Evolutionary conservation across 2,888 invertebrate genomes (phyloP).

Genomic region (Macropis europaea): DNA sequence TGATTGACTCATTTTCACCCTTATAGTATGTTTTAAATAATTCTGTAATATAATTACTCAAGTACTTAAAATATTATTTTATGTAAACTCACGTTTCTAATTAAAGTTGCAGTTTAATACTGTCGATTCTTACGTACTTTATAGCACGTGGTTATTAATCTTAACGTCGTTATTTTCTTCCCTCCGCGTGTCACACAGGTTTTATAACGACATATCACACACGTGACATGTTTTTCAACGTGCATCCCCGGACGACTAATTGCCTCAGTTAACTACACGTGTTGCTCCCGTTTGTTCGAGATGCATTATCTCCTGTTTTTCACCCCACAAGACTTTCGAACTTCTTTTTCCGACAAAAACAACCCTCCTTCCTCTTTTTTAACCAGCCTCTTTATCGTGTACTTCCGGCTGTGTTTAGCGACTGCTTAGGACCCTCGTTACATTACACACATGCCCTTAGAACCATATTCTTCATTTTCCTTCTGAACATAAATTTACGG

Average conservation of each 20-base stretch:
- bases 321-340: conserved; percentile 1
- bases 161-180: neutral
- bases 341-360: neutral
- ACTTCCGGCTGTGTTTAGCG: conserved; percentile 19
- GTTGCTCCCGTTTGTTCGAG: conserved; percentile 30
- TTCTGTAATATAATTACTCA: too few species aligned
- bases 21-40: too few species aligned
- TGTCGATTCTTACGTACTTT: too few species aligned
- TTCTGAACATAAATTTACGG: neutral
- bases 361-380: conserved; percentile 1
- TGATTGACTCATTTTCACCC: too few species aligned
- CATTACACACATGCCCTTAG: neutral
- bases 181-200: neutral
- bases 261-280: conserved; percentile 26
- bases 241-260: conserved; percentile 27
- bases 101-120: too few species aligned
- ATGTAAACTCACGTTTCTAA: too few species aligned
- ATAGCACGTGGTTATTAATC: neutral
- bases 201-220: conserved; percentile 17
- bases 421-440: neutral
- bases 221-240: conserved; percentile 19
- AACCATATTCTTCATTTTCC: neutral
- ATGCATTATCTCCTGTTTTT: conserved; percentile 31
- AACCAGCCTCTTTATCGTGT: neutral
- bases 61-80: too few species aligned